Base-by-base conservation (phyloP, 2,113 vertebrate genomes). In the Psilopogon haemacephalus region DNA sequence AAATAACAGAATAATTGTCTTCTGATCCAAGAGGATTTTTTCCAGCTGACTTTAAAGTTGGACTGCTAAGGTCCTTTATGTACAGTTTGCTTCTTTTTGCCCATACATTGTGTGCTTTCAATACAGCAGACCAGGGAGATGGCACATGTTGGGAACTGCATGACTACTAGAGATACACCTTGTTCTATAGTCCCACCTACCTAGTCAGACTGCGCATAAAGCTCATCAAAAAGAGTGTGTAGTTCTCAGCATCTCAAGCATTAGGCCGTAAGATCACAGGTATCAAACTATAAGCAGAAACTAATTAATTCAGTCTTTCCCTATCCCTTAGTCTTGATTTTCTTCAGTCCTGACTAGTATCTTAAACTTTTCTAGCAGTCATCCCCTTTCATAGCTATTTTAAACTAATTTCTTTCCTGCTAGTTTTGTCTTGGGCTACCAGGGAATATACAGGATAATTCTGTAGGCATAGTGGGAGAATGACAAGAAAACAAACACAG, bases 51-150 rank as follows among this genome's bases (percentile, higher is more conserved):
- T 37, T 87, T 37, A 89, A 82, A 86, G 62, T 24, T 84, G 58
- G 33, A 68, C 32, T 20, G 32, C 40, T 71, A 21, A 73, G 19
- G 21, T 40, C 19, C 32, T 79, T 79, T 19, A 65, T 13, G 6
- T 33, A 52, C 38, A 77, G 54, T 8, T 38, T 58, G 17, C n/a
- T 72, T 30, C 46, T n/a, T 67, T 56, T 46, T 72, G 38, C 33
- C 48, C 20, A 38, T 30, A 12, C 20, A 8, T 86, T 35, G 11
- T 0, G 0, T 0, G 2, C 26, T 84, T 74, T 48, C 26, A 32
- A 4, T 33, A 50, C 9, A 75, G 48, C 37, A 81, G 74, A 68
- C 32, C 28, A 64, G 81, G 52, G 63, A 16, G 15, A 33, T 50
- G 19, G 59, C 26, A 74, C 33, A 70, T 32, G 6, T 15, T 65